Evolutionary conservation across 1,140 invertebrate species (phyloP).

Genomic region (Drosophila paulistorum): DNA sequence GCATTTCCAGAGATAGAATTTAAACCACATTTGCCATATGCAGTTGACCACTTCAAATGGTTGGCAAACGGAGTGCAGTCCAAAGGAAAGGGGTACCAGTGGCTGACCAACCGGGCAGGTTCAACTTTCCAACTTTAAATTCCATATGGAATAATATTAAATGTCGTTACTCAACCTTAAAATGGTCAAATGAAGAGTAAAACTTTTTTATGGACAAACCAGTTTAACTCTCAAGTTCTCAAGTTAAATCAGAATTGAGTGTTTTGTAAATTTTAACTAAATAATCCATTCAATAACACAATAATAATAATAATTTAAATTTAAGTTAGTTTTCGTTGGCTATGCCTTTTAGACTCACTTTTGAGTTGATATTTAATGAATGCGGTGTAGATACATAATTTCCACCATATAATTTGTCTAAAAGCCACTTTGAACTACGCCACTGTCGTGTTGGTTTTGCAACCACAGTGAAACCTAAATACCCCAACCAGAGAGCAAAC

Average conservation of each 20-base stretch:
- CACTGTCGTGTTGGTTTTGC: slow-evolving; percentile 35
- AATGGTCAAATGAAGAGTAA: too few species aligned
- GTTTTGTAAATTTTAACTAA: too few species aligned
- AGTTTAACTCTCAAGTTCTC: too few species aligned
- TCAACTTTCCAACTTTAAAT: background rate
- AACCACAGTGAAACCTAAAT: slow-evolving; percentile 43
- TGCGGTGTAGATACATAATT: background rate
- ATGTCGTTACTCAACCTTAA: too few species aligned
- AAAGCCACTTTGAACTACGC: slow-evolving; percentile 21
- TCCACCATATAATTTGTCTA: slow-evolving; percentile 24
- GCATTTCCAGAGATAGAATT: slow-evolving; percentile 11
- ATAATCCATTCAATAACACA: too few species aligned
- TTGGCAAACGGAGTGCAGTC: background rate
- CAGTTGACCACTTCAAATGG: slow-evolving; percentile 14
- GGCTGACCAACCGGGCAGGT: background rate
- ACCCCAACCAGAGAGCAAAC: slow-evolving; percentile 36
- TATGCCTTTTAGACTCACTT: too few species aligned
- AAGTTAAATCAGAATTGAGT: too few species aligned
- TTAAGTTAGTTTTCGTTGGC: too few species aligned
- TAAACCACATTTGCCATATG: slow-evolving; percentile 21
- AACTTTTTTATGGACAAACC: too few species aligned
- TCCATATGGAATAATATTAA: background rate
- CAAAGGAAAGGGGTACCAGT: background rate
- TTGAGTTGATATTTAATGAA: background rate
- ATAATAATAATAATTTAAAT: too few species aligned